A percentile compares a stretch with the other conserved stretches of the same genome.
Conservation (phyloP, 1,140 invertebrate genomes). For the Scaptomyza pallida region DNA sequence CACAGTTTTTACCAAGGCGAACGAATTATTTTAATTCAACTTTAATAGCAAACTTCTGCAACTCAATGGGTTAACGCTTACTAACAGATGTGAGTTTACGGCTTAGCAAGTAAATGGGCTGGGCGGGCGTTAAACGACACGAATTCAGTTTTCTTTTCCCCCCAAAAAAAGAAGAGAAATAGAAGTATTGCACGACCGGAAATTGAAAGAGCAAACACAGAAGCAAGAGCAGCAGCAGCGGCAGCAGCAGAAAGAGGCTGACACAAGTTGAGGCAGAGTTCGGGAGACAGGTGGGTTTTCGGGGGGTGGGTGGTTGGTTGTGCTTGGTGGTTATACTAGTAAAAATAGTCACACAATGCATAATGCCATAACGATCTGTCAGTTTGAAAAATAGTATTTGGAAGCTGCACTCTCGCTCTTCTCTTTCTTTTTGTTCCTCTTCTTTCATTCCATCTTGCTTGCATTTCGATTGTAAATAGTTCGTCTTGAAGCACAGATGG, state of each 20-base stretch:
- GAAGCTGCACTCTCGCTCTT: conserved; percentile 23
- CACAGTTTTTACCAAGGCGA: too few relatives aligned
- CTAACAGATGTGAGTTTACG: conserved; percentile 20
- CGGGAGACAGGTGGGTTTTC: neutral
- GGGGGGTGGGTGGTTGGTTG: neutral
- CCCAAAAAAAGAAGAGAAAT: conserved; percentile 16
- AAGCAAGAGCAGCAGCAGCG: too few relatives aligned
- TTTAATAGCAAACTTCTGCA: conserved; percentile 4
- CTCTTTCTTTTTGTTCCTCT: too few relatives aligned
- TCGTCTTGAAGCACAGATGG: conserved; percentile 48
- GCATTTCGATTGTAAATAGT: conserved; percentile 43
- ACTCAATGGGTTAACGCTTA: conserved; percentile 49
- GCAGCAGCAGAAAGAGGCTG: neutral
- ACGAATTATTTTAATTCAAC: too few relatives aligned
- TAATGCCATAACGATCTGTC: conserved; percentile 76
- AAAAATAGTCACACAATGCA: conserved; percentile 54
- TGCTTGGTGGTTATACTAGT: neutral
- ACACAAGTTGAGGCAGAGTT: neutral
- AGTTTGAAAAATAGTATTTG: conserved; percentile 74
- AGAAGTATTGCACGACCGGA: conserved; percentile 42
- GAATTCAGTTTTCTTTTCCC: conserved; percentile 8
- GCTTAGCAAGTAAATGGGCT: conserved; percentile 11
- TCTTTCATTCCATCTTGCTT: neutral
- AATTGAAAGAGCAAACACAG: conserved; percentile 67
- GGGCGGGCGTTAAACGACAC: neutral